Percentiles rank a stretch among this genome's conserved stretches.
Evolutionary conservation across 2,888 invertebrate genomes (phyloP).

Genomic region (Pollenia griseotomentosa): DNA sequence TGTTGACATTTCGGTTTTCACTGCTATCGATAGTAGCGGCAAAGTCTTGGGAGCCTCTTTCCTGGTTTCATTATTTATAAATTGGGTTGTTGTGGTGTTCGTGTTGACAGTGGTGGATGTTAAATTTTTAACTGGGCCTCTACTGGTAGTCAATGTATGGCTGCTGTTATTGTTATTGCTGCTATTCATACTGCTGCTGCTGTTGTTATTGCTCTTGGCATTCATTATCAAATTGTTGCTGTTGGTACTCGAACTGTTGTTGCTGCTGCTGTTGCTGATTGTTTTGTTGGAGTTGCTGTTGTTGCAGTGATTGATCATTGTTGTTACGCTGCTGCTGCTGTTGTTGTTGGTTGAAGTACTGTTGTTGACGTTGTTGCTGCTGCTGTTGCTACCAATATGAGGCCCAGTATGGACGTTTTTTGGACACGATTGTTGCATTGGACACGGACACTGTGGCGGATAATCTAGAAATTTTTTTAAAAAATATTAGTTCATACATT

Average conservation of each 20-base stretch:
- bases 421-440: constrained; percentile 97
- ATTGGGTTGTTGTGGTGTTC: constrained; percentile 71
- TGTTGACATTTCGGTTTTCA: constrained; percentile 81
- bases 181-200: constrained; percentile 70
- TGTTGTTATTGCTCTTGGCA: constrained; percentile 84
- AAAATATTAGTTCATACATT: constrained; percentile 32
- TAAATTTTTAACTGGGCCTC: constrained; percentile 83
- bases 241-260: constrained; percentile 75
- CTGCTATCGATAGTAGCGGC: constrained; percentile 69
- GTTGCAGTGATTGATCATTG: constrained; percentile 73
- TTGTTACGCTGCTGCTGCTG: constrained; percentile 74
- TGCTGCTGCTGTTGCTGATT: constrained; percentile 74
- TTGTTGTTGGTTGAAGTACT: constrained; percentile 75
- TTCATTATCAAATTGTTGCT: constrained; percentile 71
- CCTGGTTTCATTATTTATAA: constrained; percentile 68
- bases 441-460: constrained; percentile 90
- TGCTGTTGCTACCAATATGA: constrained; percentile 97
- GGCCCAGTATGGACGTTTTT: constrained; percentile 99
- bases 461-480: constrained; percentile 84
- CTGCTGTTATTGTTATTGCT: constrained; percentile 77
- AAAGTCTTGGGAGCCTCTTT: constrained; percentile 59
- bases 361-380: constrained; percentile 81
- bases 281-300: constrained; percentile 63
- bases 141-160: constrained; percentile 82
- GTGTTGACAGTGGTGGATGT: constrained; percentile 75